phyloP scores from a whole-genome alignment of 1,140 invertebrate species.

The Heliconius hewitsoni region DNA sequence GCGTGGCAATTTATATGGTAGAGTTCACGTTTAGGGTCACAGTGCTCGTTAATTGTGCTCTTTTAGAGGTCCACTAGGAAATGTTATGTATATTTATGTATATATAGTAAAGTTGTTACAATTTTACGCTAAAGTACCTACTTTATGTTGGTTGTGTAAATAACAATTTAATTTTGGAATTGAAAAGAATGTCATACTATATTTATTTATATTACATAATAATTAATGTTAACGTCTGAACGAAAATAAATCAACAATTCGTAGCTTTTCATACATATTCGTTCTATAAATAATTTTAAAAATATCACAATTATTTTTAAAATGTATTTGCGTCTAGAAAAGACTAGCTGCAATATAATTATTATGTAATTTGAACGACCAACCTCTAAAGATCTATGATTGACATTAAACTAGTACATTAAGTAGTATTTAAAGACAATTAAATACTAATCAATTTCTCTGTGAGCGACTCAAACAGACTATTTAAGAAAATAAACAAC shows the following conservation, averaged over 20 bases:
- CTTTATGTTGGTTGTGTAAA: neutral
- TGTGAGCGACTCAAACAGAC: neutral
- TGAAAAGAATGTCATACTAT: too few relatives aligned
- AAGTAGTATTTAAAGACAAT: neutral
- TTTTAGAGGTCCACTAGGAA: neutral
- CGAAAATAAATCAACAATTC: too few relatives aligned
- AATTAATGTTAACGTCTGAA: too few relatives aligned
- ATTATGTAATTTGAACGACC: too few relatives aligned
- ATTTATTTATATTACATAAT: too few relatives aligned
- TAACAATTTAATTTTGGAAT: too few relatives aligned
- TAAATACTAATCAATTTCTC: neutral
- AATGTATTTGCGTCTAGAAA: too few relatives aligned
- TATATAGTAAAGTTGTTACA: neutral
- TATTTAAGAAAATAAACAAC: neutral
- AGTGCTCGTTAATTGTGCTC: conserved; percentile 7
- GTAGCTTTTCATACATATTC: too few relatives aligned
- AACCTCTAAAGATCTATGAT: too few relatives aligned
- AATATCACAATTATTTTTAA: too few relatives aligned
- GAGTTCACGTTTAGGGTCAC: conserved; percentile 13
- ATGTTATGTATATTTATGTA: neutral
- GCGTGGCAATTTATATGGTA: conserved; percentile 9
- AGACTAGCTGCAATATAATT: too few relatives aligned
- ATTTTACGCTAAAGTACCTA: neutral
- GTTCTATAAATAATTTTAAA: too few relatives aligned
- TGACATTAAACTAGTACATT: neutral